Conservation (phyloP, 1,140 invertebrate species). For the Sycophaga agraensis region DNA sequence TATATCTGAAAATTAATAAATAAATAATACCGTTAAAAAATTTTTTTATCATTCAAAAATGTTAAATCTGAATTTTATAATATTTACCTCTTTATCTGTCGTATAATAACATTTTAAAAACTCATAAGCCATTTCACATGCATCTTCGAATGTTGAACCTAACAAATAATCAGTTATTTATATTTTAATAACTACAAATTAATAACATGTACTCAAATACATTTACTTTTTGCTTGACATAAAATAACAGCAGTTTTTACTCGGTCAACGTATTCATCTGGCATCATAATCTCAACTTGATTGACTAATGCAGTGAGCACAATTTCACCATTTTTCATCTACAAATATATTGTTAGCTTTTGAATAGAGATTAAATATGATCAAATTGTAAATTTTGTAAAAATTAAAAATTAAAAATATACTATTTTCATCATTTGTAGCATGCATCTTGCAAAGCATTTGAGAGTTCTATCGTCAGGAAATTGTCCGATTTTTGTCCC, state of each 20-base stretch:
- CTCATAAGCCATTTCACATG: not conserved
- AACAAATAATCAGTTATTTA: not conserved
- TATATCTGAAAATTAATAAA: too few relatives aligned
- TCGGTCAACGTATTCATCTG: constrained; percentile 22
- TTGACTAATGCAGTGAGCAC: constrained; percentile 10
- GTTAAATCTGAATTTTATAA: too few relatives aligned
- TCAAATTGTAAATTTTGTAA: not conserved
- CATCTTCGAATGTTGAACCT: not conserved
- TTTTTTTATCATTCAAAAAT: too few relatives aligned
- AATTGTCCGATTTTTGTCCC: constrained; percentile 29
- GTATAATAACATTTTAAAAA: constrained; percentile 22
- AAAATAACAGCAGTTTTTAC: constrained; percentile 15
- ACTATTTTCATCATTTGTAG: constrained; percentile 29
- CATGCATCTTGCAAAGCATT: constrained; percentile 32
- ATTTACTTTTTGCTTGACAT: constrained; percentile 13
- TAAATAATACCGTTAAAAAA: too few relatives aligned
- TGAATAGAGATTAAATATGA: not conserved
- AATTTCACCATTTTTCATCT: constrained; percentile 35
- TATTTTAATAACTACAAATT: not conserved
- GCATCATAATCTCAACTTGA: constrained; percentile 33
- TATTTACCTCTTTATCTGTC: not conserved
- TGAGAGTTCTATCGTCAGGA: constrained; percentile 28
- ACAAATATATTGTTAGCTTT: not conserved
- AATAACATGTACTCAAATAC: not conserved
- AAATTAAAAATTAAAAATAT: not conserved